These are phyloP conservation scores for Neolamprologus devosi DNA, from an alignment of 2,113 vertebrate genomes.

Conservation along the genomic window DNA sequence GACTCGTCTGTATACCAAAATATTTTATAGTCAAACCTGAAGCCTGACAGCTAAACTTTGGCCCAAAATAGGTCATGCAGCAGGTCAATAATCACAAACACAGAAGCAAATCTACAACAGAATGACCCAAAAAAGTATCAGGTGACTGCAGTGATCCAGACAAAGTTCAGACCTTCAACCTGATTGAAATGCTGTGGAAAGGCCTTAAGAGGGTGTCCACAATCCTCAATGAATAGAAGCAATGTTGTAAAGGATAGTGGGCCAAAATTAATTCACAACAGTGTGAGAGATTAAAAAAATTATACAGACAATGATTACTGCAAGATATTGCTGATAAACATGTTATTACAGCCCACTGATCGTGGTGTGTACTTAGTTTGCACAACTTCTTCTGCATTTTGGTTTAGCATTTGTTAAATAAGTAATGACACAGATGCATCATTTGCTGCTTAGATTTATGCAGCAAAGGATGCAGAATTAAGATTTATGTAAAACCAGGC, in stretches of 20 bases:
- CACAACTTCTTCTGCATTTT: not conserved
- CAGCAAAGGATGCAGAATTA: not conserved
- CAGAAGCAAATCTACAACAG: not conserved
- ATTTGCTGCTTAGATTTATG: accelerated
- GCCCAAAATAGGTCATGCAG: not conserved
- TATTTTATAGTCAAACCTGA: not conserved
- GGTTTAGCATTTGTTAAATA: not conserved
- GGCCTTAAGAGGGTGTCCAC: not conserved
- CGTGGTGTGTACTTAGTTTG: not conserved
- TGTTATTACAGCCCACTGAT: not conserved
- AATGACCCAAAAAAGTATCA: not conserved
- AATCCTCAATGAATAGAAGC: not conserved
- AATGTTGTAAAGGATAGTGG: not conserved
- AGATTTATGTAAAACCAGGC: not conserved
- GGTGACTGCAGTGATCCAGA: not conserved
- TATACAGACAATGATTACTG: not conserved
- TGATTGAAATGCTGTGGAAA: not conserved
- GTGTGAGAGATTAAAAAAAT: not conserved
- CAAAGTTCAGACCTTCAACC: not conserved
- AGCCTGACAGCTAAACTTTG: not conserved
- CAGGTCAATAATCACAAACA: not conserved
- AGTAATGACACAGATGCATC: not conserved
- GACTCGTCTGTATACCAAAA: accelerated
- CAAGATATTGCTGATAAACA: accelerated
- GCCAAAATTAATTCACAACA: not conserved